Conservation (phyloP, 1,140 invertebrate species). For the Drosophila nasuta region DNA sequence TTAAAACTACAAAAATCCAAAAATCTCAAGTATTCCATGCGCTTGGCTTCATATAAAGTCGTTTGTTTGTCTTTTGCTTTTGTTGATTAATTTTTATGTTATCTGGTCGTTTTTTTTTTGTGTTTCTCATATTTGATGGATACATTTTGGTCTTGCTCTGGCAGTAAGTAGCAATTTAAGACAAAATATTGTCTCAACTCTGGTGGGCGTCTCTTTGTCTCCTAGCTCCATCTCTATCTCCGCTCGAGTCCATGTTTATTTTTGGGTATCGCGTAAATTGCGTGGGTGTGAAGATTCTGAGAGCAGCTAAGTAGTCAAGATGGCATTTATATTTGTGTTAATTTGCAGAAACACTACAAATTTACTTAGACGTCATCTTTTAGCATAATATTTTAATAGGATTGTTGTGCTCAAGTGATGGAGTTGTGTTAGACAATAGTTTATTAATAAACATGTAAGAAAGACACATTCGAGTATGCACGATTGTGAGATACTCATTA, state of each 20-base stretch:
- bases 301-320: slow-evolving; percentile 7
- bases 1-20: slow-evolving; percentile 8
- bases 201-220: slow-evolving; percentile 34
- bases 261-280: slow-evolving; percentile 41
- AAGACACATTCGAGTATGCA: too few relatives aligned
- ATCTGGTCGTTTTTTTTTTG: slow-evolving; percentile 47
- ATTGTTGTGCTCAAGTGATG: too few relatives aligned
- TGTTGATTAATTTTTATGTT: slow-evolving; percentile 51
- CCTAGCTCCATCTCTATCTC: neutral
- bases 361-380: too few relatives aligned
- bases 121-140: slow-evolving; percentile 46
- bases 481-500: too few relatives aligned
- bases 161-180: slow-evolving; percentile 72
- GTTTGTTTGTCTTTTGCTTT: slow-evolving; percentile 39
- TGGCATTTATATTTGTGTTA: slow-evolving; percentile 35
- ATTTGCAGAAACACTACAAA: slow-evolving; percentile 23
- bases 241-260: neutral
- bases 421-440: too few relatives aligned
- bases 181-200: slow-evolving; percentile 18
- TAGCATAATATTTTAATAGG: too few relatives aligned
- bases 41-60: slow-evolving; percentile 37
- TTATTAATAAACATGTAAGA: too few relatives aligned
- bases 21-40: slow-evolving; percentile 37
- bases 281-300: slow-evolving; percentile 35
- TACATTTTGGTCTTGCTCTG: slow-evolving; percentile 55